A percentile compares a stretch with the other conserved stretches of the same genome.
Evolutionary conservation across 2,113 vertebrate species (phyloP).

Genomic region (Meriones unguiculatus): DNA sequence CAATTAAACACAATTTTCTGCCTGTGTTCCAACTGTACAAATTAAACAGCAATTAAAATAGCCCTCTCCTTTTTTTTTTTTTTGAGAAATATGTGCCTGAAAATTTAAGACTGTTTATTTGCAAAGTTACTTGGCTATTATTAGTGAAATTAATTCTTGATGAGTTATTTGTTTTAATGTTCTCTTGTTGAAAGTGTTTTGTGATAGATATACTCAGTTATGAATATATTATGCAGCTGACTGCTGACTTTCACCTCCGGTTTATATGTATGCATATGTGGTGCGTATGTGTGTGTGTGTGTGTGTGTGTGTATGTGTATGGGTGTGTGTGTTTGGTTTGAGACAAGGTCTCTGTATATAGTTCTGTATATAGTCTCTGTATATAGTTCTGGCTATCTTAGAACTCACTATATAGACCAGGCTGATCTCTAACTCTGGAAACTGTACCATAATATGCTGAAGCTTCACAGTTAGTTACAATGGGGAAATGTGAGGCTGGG

Average conservation of each 20-base stretch:
- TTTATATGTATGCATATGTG: neutral
- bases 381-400: neutral
- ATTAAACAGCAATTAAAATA: neutral
- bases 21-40: neutral
- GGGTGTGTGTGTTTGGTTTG: neutral
- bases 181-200: constrained; percentile 9
- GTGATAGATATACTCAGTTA: neutral
- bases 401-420: neutral
- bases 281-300: neutral
- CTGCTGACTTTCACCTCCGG: neutral
- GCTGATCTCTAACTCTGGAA: neutral
- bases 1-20: neutral
- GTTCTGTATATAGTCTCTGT: neutral
- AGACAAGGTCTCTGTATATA: neutral
- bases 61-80: neutral
- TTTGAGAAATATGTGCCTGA: neutral
- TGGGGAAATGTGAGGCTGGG: neutral
- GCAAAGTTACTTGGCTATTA: constrained; percentile 7
- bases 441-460: neutral
- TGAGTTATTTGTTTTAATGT: constrained; percentile 1
- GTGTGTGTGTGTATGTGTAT: neutral
- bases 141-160: constrained; percentile 49
- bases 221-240: neutral
- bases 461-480: constrained; percentile 37
- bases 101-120: constrained; percentile 45